Evolutionary conservation across 2,797 vertebrate genomes (phyloP).

Genomic region (Epinephelus coioides): DNA sequence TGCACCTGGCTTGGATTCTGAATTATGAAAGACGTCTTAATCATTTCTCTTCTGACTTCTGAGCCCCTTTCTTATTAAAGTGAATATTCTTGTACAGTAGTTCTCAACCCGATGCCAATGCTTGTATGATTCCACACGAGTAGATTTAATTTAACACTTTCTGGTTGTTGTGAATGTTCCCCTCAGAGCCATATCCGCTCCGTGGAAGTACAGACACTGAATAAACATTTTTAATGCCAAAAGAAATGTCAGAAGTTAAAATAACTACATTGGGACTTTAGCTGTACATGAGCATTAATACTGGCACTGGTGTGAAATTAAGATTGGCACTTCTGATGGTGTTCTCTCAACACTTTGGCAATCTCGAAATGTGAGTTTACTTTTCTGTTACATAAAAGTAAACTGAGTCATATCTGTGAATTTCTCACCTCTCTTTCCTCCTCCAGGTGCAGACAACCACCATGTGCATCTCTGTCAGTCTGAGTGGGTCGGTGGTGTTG

Average conservation of each 20-base stretch:
- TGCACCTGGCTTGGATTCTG: slow-evolving; percentile 37
- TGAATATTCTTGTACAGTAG: neutral
- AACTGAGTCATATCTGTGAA: slow-evolving; percentile 12
- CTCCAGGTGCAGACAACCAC: slow-evolving; percentile 97
- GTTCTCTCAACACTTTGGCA: neutral
- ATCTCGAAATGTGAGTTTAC: slow-evolving; percentile 1
- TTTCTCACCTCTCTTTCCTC: slow-evolving; percentile 20
- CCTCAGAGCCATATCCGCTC: neutral
- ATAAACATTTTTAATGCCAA: slow-evolving; percentile 9
- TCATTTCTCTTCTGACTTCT: slow-evolving; percentile 13
- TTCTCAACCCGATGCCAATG: neutral
- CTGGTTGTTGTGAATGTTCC: neutral
- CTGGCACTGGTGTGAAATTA: slow-evolving; percentile 1
- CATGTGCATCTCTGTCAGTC: slow-evolving; percentile 98
- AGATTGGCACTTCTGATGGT: neutral
- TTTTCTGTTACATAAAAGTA: neutral
- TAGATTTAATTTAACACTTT: neutral
- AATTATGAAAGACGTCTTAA: slow-evolving; percentile 25
- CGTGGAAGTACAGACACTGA: neutral
- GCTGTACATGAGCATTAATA: neutral
- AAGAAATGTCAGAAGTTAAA: neutral
- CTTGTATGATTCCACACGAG: neutral
- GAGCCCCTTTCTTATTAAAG: neutral
- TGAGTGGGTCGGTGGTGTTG: slow-evolving; percentile 97
- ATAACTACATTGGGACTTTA: neutral